Conservation (phyloP, 2,888 invertebrate species). For the Xestia ashworthii region DNA sequence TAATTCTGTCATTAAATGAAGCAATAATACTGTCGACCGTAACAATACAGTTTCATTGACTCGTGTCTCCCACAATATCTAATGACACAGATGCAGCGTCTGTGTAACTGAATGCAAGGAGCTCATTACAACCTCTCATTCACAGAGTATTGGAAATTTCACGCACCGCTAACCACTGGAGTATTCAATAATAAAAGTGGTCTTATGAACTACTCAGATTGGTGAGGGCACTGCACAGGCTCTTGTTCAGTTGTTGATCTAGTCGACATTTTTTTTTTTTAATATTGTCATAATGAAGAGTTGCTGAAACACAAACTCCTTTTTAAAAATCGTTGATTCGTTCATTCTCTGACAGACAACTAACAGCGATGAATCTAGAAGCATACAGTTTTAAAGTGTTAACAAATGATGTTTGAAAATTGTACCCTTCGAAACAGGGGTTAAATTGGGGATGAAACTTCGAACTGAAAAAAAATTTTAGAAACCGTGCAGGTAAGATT, state of each 20-base stretch:
- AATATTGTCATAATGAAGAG: not conserved
- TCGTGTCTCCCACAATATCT: constrained; percentile 17
- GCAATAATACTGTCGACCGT: not conserved
- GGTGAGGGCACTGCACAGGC: constrained; percentile 26
- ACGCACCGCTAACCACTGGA: constrained; percentile 40
- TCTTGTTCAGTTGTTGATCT: constrained; percentile 14
- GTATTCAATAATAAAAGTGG: constrained; percentile 58
- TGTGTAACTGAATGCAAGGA: constrained; percentile 43
- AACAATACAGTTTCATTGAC: constrained; percentile 5
- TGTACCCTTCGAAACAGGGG: not conserved
- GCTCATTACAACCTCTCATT: constrained; percentile 62
- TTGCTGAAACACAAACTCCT: not conserved
- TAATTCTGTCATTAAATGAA: not conserved
- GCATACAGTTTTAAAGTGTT: not conserved
- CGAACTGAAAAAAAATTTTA: not conserved
- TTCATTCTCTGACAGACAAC: not conserved
- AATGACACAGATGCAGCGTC: constrained; percentile 34
- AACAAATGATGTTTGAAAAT: not conserved
- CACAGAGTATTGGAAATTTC: constrained; percentile 69
- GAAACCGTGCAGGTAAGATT: not conserved
- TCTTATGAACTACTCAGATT: constrained; percentile 47
- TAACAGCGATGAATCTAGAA: not conserved
- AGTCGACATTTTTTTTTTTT: too few relatives aligned
- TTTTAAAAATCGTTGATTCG: not conserved
- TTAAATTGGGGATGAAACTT: not conserved